A percentile compares a stretch with the other conserved stretches of the same genome.
These are phyloP conservation scores for Smutsia gigantea DNA, from an alignment of 2,797 vertebrate species.

Conservation along the genomic window DNA sequence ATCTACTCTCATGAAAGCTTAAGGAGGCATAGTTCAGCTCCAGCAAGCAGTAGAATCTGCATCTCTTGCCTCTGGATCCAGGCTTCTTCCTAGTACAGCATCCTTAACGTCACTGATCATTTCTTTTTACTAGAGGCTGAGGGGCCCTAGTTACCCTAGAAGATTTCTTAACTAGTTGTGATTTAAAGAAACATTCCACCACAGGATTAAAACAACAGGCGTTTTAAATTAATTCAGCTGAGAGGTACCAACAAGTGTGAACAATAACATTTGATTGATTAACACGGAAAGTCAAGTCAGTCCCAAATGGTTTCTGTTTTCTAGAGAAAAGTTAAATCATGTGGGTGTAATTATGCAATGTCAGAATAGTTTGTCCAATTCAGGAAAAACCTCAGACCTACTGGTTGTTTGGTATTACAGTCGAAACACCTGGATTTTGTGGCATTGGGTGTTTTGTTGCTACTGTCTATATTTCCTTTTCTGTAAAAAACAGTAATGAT, in stretches of 20 bases:
- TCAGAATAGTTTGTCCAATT: not conserved
- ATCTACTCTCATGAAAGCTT: not conserved
- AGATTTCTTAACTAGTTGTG: not conserved
- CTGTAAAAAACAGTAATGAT: not conserved
- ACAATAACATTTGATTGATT: constrained; percentile 16
- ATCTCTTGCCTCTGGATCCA: too few species aligned
- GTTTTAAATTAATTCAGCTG: not conserved
- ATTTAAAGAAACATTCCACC: not conserved
- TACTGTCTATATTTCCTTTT: constrained; percentile 38
- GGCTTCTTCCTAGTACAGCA: not conserved
- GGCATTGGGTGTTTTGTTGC: not conserved
- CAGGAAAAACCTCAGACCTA: not conserved
- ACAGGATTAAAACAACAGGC: not conserved
- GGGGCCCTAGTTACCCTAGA: not conserved
- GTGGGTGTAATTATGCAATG: not conserved
- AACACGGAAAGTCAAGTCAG: constrained; percentile 16
- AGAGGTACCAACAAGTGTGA: not conserved
- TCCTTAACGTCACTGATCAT: not conserved
- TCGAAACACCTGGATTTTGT: not conserved
- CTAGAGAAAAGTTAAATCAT: constrained; percentile 22
- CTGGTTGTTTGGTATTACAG: not conserved
- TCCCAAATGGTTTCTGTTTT: not conserved
- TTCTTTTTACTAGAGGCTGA: not conserved
- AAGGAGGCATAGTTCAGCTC: not conserved
- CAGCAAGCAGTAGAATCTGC: not conserved